phyloP scores from a whole-genome alignment of 1,140 invertebrate species.

The Calosoma granatense region DNA sequence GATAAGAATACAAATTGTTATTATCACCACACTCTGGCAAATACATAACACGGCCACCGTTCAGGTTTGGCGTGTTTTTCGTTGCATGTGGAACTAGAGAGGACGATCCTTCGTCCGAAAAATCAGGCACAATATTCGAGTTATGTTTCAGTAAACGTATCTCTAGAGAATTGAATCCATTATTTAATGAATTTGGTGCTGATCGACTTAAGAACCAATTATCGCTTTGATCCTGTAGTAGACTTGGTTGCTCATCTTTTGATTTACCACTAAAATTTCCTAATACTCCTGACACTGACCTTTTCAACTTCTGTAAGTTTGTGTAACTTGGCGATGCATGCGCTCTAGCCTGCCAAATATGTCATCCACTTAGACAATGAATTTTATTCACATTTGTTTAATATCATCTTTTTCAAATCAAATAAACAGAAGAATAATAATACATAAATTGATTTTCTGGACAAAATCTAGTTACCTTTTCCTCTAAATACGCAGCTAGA shows the following conservation, averaged over 20 bases:
- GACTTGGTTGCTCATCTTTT: conserved; percentile 25
- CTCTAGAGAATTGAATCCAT: conserved; percentile 36
- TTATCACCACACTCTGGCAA: conserved; percentile 50
- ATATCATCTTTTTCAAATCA: not conserved
- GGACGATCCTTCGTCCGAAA: not conserved
- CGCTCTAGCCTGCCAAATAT: not conserved
- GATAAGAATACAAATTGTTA: not conserved
- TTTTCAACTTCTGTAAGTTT: conserved; percentile 54
- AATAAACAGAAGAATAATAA: not conserved
- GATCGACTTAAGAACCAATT: conserved; percentile 71
- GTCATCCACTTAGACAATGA: conserved; percentile 40
- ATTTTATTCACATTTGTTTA: conserved; percentile 41
- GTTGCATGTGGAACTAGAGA: conserved; percentile 31
- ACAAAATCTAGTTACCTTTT: no score
- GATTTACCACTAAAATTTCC: conserved; percentile 28
- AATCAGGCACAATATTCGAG: not conserved
- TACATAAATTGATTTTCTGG: not conserved
- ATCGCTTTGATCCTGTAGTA: conserved; percentile 35
- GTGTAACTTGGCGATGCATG: conserved; percentile 45
- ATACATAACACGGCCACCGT: conserved; percentile 67
- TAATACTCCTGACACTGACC: conserved; percentile 57
- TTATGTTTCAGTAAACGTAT: conserved; percentile 11
- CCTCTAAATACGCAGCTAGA: conserved; percentile 27
- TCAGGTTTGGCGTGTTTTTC: conserved; percentile 15
- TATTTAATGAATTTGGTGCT: conserved; percentile 64